Evolutionary conservation across 2,888 invertebrate species (phyloP).

Genomic region (Plebejus argus): DNA sequence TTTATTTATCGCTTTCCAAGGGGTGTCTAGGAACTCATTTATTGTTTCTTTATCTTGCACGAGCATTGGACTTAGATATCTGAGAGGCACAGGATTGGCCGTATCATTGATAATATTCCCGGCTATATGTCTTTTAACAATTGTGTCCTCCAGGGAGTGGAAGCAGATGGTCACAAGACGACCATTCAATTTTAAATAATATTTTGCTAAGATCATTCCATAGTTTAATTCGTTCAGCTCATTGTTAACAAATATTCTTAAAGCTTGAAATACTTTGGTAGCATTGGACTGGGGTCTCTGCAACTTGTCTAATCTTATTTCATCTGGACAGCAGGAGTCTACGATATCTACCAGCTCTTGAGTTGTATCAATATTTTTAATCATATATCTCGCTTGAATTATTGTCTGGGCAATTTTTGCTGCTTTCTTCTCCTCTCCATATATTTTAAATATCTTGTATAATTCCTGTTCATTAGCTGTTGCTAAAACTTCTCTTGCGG

Average conservation of each 20-base stretch:
- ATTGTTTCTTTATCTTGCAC: slow-evolving; percentile 82
- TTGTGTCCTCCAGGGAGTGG: slow-evolving; percentile 96
- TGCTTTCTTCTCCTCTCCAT: slow-evolving; percentile 95
- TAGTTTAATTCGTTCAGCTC: slow-evolving; percentile 97
- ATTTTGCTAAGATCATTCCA: slow-evolving; percentile 88
- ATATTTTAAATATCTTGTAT: slow-evolving; percentile 90
- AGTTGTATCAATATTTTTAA: slow-evolving; percentile 90
- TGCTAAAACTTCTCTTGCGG: slow-evolving; percentile 93
- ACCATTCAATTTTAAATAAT: slow-evolving; percentile 89
- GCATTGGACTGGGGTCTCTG: slow-evolving; percentile 89
- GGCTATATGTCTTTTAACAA: slow-evolving; percentile 93
- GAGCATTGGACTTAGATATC: slow-evolving; percentile 84
- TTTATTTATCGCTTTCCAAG: slow-evolving; percentile 90
- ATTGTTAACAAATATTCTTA: slow-evolving; percentile 97
- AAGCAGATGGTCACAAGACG: slow-evolving; percentile 91
- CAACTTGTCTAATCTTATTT: slow-evolving; percentile 85
- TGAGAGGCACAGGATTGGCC: slow-evolving; percentile 86
- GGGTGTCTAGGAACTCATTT: slow-evolving; percentile 81
- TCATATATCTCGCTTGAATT: slow-evolving; percentile 89
- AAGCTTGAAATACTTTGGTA: slow-evolving; percentile 95
- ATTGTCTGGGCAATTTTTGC: slow-evolving; percentile 93
- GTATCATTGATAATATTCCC: slow-evolving; percentile 88
- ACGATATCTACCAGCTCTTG: slow-evolving; percentile 89
- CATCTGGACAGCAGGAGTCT: slow-evolving; percentile 81
- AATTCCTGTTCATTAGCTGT: slow-evolving; percentile 89